These are phyloP conservation scores for Chironomus riparius DNA, from an alignment of 2,888 invertebrate species.

Conservation along the genomic window DNA sequence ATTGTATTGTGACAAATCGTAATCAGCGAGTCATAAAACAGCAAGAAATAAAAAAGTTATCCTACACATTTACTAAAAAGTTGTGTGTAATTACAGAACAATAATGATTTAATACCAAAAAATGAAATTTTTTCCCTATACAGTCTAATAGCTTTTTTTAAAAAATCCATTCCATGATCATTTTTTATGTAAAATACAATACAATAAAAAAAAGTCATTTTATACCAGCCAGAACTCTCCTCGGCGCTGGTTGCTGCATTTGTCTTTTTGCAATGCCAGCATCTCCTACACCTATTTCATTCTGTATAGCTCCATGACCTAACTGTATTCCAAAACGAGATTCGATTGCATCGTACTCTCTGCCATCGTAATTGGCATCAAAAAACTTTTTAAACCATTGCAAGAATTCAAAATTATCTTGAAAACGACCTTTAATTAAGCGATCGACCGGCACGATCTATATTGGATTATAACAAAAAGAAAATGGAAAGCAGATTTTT, in stretches of 20 bases:
- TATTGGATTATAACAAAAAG: background rate
- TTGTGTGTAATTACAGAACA: too few species aligned
- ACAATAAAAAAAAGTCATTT: background rate
- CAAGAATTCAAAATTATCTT: conserved; percentile 99
- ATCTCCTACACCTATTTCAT: conserved; percentile 36
- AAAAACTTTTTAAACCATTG: conserved; percentile 99
- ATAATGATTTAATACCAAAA: background rate
- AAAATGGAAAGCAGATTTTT: background rate
- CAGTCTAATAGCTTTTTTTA: background rate
- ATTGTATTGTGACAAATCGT: background rate
- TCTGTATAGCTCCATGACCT: conserved; percentile 55
- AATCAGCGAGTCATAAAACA: background rate
- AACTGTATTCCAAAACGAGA: conserved; percentile 75
- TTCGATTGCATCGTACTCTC: conserved; percentile 87
- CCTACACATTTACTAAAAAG: background rate
- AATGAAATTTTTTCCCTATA: background rate
- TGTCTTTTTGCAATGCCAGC: conserved; percentile 35
- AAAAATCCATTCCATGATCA: conserved; percentile 4
- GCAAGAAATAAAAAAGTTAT: background rate
- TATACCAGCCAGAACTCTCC: conserved; percentile 7
- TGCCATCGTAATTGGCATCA: conserved; percentile 98
- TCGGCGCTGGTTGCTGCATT: conserved; percentile 34
- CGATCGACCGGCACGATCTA: conserved; percentile 86
- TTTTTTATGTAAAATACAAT: background rate
- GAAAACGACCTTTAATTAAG: conserved; percentile 97